Percentiles rank a stretch among this genome's conserved stretches.
Evolutionary conservation across 2,888 invertebrate genomes (phyloP).

Genomic region (Andrena camellia): DNA sequence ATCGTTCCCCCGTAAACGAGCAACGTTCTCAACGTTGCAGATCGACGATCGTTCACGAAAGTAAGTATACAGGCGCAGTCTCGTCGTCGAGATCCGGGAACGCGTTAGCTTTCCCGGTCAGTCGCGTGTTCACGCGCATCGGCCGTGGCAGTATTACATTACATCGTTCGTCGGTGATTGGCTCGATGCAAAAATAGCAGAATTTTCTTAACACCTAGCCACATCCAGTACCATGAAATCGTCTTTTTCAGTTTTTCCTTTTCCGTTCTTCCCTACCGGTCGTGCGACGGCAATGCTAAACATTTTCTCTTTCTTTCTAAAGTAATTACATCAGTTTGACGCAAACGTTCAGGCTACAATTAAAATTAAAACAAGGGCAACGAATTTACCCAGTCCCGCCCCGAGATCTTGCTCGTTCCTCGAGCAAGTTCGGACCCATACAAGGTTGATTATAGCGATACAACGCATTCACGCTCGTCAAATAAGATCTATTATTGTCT

Average conservation of each 20-base stretch:
- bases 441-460: neutral
- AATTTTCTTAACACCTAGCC: neutral
- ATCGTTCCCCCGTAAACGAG: neutral
- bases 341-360: neutral
- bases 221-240: constrained; percentile 1
- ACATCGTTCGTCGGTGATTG: constrained; percentile 39
- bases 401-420: neutral
- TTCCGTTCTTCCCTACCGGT: neutral
- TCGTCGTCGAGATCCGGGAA: constrained; percentile 29
- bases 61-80: constrained; percentile 1
- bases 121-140: constrained; percentile 43
- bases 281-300: neutral
- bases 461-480: neutral
- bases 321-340: neutral
- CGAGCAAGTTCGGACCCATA: neutral
- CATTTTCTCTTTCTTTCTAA: neutral
- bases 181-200: constrained; percentile 50
- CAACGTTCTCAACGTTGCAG: neutral
- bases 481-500: constrained; percentile 19
- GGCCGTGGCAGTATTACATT: constrained; percentile 58
- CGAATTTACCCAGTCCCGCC: neutral
- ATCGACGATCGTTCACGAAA: constrained; percentile 1
- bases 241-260: neutral
- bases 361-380: neutral
- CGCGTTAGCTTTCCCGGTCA: constrained; percentile 22